Evolutionary conservation across 2,797 vertebrate species (phyloP), one percentile per base, ranked within the genome.

Genomic region (Botia kubotai): DNA sequence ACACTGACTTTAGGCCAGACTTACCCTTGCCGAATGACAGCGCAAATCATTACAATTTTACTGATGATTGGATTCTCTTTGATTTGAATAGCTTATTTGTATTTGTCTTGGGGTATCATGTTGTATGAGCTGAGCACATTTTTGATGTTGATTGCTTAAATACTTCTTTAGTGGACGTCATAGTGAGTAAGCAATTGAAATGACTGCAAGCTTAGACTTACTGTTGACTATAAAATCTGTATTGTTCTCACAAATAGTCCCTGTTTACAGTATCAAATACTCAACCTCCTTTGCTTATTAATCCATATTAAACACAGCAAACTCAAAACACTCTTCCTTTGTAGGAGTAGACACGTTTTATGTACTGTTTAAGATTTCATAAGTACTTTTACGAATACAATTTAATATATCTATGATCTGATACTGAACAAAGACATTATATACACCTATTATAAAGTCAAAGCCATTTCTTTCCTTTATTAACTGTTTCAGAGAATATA

Each of bases 1-100:
- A 93, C 91, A 93, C 52, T 48, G 53, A 39, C 13, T 72, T 66
- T 36, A 29, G 48, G 52, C 63, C 70, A 55, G 21, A 70, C 23
- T 33, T 6, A 14, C 23, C 6, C 29, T 29, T 43, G 26, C 16
- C 29, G 13, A 33, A 21, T 36, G 55, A 23, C 17, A 78, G 33
- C 19, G 17, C 67, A 71, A 43, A 62, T 78, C 26, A 50, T 5
- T 19, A 21, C 2, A n/a, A 21, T 62, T 58, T 17, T 7, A 62
- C 7, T 0, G 4, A 70, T 36, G 23, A 70, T 23, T 77, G n/a
- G 26, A 2, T 70, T 77, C 26, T 21, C 5, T 33, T 33, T 10
- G 0, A 58, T 77, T 71, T 70, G 43, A 69, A 33, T 62, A 57
- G 36, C 23, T 70, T 21, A 33, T 77, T 36, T 60, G 21, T 50